These are phyloP conservation scores for Drosophila biarmipes DNA, from an alignment of 1,140 invertebrate species.

Conservation along the genomic window DNA sequence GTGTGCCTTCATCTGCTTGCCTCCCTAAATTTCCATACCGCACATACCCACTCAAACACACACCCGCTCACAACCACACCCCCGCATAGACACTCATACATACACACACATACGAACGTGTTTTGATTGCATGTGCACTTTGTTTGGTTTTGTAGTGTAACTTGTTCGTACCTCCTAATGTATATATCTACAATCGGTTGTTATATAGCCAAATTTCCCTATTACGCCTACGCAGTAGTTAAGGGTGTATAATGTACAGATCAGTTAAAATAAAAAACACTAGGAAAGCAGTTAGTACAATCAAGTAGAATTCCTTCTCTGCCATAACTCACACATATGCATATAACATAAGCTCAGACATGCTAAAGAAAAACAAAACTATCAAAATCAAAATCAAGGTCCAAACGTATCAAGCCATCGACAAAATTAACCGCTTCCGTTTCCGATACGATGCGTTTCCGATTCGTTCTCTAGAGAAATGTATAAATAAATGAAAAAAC, in stretches of 20 bases:
- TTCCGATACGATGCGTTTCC: conserved; percentile 9
- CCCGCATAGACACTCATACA: conserved; percentile 1
- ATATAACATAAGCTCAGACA: conserved; percentile 37
- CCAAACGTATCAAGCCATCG: conserved; percentile 8
- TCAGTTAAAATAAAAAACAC: conserved; percentile 23
- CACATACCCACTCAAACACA: conserved; percentile 6
- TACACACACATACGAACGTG: conserved; percentile 17
- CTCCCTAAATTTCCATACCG: conserved; percentile 13
- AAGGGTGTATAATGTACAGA: conserved; percentile 36
- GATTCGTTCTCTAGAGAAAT: conserved; percentile 11
- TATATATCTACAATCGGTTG: conserved; percentile 49
- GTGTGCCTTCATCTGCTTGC: conserved; percentile 32
- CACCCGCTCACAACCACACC: neutral
- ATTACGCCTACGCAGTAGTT: conserved; percentile 9
- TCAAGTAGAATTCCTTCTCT: conserved; percentile 30
- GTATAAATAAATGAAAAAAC: neutral
- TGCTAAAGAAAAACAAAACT: conserved; percentile 11
- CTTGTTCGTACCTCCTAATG: conserved; percentile 22
- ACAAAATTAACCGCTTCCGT: conserved; percentile 33
- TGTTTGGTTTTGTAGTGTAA: conserved; percentile 47
- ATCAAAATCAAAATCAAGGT: conserved; percentile 13
- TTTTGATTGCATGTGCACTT: conserved; percentile 35
- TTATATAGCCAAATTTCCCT: conserved; percentile 30
- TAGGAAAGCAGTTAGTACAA: conserved; percentile 34
- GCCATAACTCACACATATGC: conserved; percentile 49